Evolutionary conservation across 2,888 invertebrate genomes (phyloP), one percentile per base, ranked within the genome.

Genomic region (Bombylius discolor): DNA sequence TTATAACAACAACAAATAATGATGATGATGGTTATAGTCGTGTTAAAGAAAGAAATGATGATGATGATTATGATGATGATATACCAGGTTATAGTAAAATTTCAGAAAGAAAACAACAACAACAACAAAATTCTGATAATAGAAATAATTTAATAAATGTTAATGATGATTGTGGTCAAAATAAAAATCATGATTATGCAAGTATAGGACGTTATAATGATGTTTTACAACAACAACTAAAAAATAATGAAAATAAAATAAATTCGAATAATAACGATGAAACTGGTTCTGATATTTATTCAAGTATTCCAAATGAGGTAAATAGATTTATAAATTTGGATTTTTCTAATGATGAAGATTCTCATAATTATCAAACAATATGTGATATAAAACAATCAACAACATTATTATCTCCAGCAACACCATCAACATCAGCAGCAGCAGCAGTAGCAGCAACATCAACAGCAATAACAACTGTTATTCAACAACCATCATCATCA

Each of bases 11-110:
- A 32, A 34, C 13, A 14, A 60, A 62, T 23, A 54, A 58, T 3
- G 62, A 63, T 14, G 64, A 66, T 54, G 68, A 70, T 39, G 64
- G 64, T 23, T 73, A 73, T 45, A 73, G 72, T 60, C 70, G 70
- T 4, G 72, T 72, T 52, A 67, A 67, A 9, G 69, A 67, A 49
- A 60, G 62, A 34, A 61, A 59, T 9, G 32, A 31, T 42, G 55
- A 55, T 55, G 51, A 50, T 53, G 47, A 55, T 55, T 49, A 50
- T 53, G 47, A 23, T 23, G 55, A 55, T 55, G 51, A 50, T 53
- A 56, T 56, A 55, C 49, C 31, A 56, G 52, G 52, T 36, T 51
- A 57, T 45, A 57, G 54, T 44, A 48, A 44, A 33, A 54, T 54
- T 5, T 33, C 46, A 14, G 57, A 54, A 39, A 46, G 32, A 34